phyloP scores from a whole-genome alignment of 2,797 vertebrate species.

The Megaceryle alcyon region DNA sequence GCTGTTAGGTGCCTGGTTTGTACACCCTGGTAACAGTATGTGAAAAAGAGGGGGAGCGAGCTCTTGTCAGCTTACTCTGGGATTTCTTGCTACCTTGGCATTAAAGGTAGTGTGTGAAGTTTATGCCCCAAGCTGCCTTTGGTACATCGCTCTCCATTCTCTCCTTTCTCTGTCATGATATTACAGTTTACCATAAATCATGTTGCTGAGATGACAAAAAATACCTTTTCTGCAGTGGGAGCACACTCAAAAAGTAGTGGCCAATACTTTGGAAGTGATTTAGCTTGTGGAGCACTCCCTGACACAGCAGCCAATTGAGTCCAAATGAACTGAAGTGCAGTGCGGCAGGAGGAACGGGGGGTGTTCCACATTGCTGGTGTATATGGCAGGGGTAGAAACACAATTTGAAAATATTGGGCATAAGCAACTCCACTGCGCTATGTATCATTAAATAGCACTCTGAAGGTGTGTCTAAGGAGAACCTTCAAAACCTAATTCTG shows the following conservation, averaged over 20 bases:
- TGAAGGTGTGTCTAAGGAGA: not conserved
- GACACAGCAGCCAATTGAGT: not conserved
- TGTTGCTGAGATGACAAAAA: not conserved
- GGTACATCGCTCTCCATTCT: not conserved
- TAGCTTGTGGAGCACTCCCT: not conserved
- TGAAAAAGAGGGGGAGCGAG: not conserved
- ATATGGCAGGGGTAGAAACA: not conserved
- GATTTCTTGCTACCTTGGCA: not conserved
- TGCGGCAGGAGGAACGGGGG: not conserved
- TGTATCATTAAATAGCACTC: not conserved
- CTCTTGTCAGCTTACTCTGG: not conserved
- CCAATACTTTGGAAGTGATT: not conserved
- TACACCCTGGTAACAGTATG: not conserved
- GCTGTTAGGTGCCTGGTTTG: not conserved
- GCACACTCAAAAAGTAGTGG: not conserved
- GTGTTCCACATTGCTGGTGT: not conserved
- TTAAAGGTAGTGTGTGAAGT: not conserved
- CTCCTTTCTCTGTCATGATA: not conserved
- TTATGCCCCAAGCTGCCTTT: not conserved
- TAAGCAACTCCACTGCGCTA: not conserved
- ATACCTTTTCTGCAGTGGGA: not conserved
- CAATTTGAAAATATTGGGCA: not conserved
- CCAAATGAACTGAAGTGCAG: not conserved
- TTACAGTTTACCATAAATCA: not conserved
- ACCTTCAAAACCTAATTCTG: not conserved